Conservation (phyloP, 2,113 vertebrate genomes). For the Catharus bicknelli region DNA sequence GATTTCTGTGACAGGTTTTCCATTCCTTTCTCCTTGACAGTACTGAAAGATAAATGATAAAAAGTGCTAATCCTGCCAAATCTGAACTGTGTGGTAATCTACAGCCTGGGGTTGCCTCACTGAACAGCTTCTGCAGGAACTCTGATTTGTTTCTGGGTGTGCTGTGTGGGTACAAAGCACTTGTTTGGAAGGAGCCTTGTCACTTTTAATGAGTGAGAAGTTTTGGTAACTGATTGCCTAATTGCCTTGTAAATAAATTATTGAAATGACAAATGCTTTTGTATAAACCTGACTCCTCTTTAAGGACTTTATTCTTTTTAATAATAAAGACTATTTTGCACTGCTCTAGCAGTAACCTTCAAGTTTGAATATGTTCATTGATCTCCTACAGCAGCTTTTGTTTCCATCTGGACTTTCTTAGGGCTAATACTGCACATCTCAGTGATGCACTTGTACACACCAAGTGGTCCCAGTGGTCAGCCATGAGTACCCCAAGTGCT, state of each 20-base stretch:
- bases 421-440: not conserved
- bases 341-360: not conserved
- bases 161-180: not conserved
- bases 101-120: not conserved
- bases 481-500: not conserved
- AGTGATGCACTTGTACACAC: not conserved
- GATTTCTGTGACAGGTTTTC: not conserved
- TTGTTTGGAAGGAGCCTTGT: not conserved
- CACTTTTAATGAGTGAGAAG: not conserved
- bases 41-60: not conserved
- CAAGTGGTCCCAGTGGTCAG: not conserved
- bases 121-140: not conserved
- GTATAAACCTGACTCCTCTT: not conserved
- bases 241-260: not conserved
- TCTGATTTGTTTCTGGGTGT: not conserved
- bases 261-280: not conserved
- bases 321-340: slow-evolving; percentile 7
- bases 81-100: not conserved
- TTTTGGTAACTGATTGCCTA: not conserved
- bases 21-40: not conserved
- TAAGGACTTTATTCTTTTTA: not conserved
- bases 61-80: not conserved
- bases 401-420: not conserved
- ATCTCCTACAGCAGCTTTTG: not conserved
- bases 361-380: not conserved